Percentiles rank a stretch among this genome's conserved stretches.
phyloP scores from a whole-genome alignment of 2,113 vertebrate genomes.

The Epinephelus cyanopodus region DNA sequence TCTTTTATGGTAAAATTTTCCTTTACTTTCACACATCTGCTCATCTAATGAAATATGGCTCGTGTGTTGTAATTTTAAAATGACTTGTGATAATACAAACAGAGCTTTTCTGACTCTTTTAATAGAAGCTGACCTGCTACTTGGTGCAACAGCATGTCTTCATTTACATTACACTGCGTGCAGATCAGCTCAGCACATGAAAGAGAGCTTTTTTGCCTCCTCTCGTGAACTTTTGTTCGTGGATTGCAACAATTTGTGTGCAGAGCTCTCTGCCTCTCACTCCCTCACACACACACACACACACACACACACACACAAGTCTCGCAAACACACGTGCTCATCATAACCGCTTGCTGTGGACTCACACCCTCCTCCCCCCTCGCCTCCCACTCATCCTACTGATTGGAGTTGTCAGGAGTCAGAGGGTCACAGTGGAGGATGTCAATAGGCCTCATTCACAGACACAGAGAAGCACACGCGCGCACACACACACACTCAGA shows the following conservation, averaged over 20 bases:
- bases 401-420: conserved; percentile 80
- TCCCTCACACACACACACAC: neutral
- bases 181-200: conserved; percentile 16
- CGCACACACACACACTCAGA: conserved; percentile 4
- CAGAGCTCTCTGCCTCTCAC: conserved; percentile 31
- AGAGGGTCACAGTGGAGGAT: conserved; percentile 71
- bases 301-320: conserved; percentile 20
- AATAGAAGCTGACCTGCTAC: neutral
- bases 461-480: conserved; percentile 27
- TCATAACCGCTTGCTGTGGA: conserved; percentile 48
- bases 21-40: neutral
- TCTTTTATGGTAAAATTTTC: neutral
- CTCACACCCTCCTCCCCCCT: conserved; percentile 52
- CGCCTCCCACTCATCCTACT: conserved; percentile 72
- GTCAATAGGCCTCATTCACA: conserved; percentile 73
- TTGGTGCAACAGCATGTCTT: neutral
- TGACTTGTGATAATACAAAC: neutral
- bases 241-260: conserved; percentile 45
- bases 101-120: neutral
- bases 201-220: neutral
- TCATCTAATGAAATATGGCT: neutral
- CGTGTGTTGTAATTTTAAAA: neutral
- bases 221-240: conserved; percentile 28
- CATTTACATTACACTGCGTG: neutral
- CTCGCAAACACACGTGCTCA: conserved; percentile 12